Conservation (phyloP, 2,888 invertebrate genomes). For the Alviniconcha strummeri region DNA sequence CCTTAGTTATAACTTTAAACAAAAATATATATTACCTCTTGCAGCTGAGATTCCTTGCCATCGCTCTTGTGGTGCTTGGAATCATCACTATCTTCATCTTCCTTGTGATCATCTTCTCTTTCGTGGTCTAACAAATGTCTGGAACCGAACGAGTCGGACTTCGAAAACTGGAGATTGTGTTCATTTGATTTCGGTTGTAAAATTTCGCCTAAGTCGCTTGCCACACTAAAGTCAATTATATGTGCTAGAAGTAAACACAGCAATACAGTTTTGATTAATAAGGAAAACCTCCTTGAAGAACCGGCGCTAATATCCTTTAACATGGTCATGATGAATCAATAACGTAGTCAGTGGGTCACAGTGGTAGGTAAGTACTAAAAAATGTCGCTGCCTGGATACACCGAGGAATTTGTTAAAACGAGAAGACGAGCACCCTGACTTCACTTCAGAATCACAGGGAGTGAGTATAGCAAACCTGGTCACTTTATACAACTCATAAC, state of each 20-base stretch:
- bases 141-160: not conserved
- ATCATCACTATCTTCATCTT: slow-evolving; percentile 28
- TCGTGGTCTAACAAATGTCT: slow-evolving; percentile 34
- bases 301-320: not conserved
- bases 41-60: not conserved
- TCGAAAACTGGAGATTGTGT: not conserved
- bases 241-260: not conserved
- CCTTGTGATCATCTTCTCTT: slow-evolving; percentile 40
- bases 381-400: no score
- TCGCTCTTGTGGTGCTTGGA: not conserved
- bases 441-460: no score
- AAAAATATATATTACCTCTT: slow-evolving; percentile 28
- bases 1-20: no score
- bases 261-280: not conserved
- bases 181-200: not conserved
- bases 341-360: no score
- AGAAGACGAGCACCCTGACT: no score
- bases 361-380: no score
- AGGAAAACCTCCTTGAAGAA: not conserved
- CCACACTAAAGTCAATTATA: not conserved
- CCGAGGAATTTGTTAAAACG: no score
- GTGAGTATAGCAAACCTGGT: no score
- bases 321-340: not conserved
- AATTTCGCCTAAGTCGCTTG: not conserved
- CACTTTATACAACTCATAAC: no score